Base-by-base conservation (phyloP, 2,113 vertebrate genomes). In the Corythornis cristatus region DNA sequence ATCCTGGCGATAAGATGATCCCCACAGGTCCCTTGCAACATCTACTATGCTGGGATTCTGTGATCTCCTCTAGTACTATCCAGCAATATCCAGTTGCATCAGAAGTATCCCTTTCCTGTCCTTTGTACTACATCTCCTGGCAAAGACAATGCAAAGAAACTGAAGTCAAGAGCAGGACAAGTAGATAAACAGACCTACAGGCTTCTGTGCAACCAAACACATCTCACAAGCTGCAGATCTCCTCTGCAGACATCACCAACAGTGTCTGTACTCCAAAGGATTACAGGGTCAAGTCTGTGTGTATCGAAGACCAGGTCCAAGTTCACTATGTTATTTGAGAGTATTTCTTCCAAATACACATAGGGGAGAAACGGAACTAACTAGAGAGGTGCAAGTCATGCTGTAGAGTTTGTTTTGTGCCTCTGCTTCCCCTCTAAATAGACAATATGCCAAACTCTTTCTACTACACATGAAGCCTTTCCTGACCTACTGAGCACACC, bases 41-140 rank as follows among this genome's bases (percentile, higher is more conserved):
- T 22, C 50, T 51, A 51, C 50, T 25, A 26, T 26, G 50, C 46
- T 10, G 46, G 45, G 46, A 48, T 48, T 48, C 46, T 22, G 46
- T 48, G 46, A 48, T 48, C 64, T 86, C 29, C 18, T 56, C 31
- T 18, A 50, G 57, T 21, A 14, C 40, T 29, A 45, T 7, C 43
- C 62, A 57, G 18, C 45, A 8, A 33, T 4, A 15, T 37, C 51
- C 54, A 67, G 33, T 2, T 48, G 66, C 28, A 50, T 29, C 50
- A 85, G 26, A 65, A 82, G 4, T 15, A 18, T 43, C 31, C 78
- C 74, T 21, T 21, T 56, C 37, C 61, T 86, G 37, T 19, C 57
- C 15, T 20, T 35, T 0, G 9, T 15, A n/a, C 6, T 8, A 15
- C 7, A 58, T 26, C 53, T 68, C 45, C n/a, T 3, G 1, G 29